Base-by-base conservation (phyloP, 2,113 vertebrate genomes). In the Amblyopsis rosae region DNA sequence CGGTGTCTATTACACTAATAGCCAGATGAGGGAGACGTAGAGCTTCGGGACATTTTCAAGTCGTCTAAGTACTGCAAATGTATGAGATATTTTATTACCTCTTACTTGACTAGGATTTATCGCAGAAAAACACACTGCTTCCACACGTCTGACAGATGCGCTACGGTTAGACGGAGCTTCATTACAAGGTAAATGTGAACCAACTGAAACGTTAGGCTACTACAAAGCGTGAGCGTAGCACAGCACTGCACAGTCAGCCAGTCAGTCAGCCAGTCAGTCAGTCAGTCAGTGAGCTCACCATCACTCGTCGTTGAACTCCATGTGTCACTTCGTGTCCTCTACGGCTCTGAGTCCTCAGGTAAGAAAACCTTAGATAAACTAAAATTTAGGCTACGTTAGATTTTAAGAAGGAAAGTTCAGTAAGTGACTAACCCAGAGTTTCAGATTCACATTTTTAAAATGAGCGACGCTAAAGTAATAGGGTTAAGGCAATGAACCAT, bases 1-100 rank as follows among this genome's bases (percentile, higher is more conserved):
- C 82, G 75, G 78, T 71, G 76, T 73, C 70, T 82, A 80, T 75
- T 88, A 82, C 81, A 85, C 87, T 82, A 76, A 83, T 81, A 81
- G 83, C 90, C 90, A 88, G 86, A 89, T 83, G 90, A 89, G 87
- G 88, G 88, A 89, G 90, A 91, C 90, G 84, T 90, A 77, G 77
- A 76, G 83, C 89, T 91, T 88, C 73, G 67, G 85, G 82, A 86
- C 85, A 82, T 81, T 78, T 80, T 77, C 77, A 87, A 86, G 76
- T 85, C 83, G 82, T 79, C 80, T 67, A 70, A 82, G 59, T 84
- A 3, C 26, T 26, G 26, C 26, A 60, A 70, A 76, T 77, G 45
- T 72, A 62, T 26, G 84, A 89, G 58, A 87, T 89, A 41, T 41
- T 83, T 82, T 78, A 83, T 85, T 77, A 67, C 59, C 75, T 76